phyloP scores from a whole-genome alignment of 2,113 vertebrate species.

The Leucosticte australis region DNA sequence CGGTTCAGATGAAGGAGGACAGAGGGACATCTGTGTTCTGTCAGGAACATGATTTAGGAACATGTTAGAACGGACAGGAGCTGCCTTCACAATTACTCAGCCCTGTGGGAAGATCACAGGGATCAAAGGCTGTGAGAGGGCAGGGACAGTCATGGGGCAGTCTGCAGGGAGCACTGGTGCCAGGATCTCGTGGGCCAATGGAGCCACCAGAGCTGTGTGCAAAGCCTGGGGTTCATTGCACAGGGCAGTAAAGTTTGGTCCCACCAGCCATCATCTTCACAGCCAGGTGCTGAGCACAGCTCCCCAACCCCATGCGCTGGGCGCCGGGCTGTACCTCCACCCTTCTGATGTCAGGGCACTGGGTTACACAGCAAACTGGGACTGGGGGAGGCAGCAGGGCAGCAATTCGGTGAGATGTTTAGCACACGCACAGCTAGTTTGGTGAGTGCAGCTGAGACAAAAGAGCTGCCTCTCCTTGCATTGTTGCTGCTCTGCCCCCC shows the following conservation, averaged over 20 bases:
- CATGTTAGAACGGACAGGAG: neutral
- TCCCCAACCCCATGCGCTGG: fast-evolving
- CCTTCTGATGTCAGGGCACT: neutral
- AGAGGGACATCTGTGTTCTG: neutral
- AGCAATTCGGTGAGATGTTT: fast-evolving
- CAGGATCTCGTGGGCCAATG: fast-evolving
- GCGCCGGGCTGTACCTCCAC: fast-evolving
- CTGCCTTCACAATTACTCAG: neutral
- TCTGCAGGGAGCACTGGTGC: neutral
- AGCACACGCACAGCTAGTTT: neutral
- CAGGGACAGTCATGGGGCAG: neutral
- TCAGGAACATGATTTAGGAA: neutral
- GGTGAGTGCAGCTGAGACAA: neutral
- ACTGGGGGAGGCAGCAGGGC: neutral
- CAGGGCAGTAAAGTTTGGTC: neutral
- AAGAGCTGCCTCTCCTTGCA: neutral
- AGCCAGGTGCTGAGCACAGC: neutral
- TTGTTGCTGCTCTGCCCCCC: neutral
- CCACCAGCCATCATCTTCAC: neutral
- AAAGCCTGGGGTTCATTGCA: neutral
- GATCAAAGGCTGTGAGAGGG: neutral
- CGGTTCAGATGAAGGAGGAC: neutral
- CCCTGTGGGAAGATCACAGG: neutral
- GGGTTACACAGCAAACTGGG: neutral
- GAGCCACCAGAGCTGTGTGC: neutral